Base-by-base conservation (phyloP, 2,797 vertebrate species). In the Neoniphon sammara region DNA sequence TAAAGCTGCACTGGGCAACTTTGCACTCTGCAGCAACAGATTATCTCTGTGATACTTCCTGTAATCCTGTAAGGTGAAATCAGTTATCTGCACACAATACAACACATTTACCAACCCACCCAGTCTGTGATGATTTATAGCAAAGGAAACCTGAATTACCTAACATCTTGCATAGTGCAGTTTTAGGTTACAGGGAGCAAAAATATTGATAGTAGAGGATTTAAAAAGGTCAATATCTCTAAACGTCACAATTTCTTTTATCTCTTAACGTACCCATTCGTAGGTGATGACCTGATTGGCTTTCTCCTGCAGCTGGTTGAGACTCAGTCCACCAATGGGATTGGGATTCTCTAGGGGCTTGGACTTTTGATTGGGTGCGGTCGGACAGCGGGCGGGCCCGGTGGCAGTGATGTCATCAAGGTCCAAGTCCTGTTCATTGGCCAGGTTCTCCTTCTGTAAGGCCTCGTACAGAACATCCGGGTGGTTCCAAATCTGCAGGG, bases 241-340 rank as follows among this genome's bases (percentile, higher is more conserved):
- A 5, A 4, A 34, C 31, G 31, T 34, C 31, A 34, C 31, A 34
- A 7, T 4, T n/a, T n/a, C 31, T 34, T 34, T 1, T 54, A n/a
- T 25, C 23, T 20, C 3, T 58, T 1, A 2, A 78, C 95, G 80
- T 92, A 99, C 98, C 98, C 98, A 99, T 92, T 99, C 98, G 0
- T 99, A 98, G 0, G 97, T 99, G 90, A 99, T 95, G 47, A 99
- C 97, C 88, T 97, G 97, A 90, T 96, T 98, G 90, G 96, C 95
- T 88, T 93, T 96, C 87, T 99, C 98, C 84, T 98, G 97, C 78
- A 97, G 92, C 68, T 96, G 95, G 84, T 91, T 96, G 64, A 99
- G 96, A 81, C 95, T 95, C 65, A 98, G 91, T 0, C 95, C 95
- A 47, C 96, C 95, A 11, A 96, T 86, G 30, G 86, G 78, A 52